Evolutionary conservation across 2,888 invertebrate species (phyloP), one percentile per base, ranked within the genome.

Genomic region (Monopis laevigella): DNA sequence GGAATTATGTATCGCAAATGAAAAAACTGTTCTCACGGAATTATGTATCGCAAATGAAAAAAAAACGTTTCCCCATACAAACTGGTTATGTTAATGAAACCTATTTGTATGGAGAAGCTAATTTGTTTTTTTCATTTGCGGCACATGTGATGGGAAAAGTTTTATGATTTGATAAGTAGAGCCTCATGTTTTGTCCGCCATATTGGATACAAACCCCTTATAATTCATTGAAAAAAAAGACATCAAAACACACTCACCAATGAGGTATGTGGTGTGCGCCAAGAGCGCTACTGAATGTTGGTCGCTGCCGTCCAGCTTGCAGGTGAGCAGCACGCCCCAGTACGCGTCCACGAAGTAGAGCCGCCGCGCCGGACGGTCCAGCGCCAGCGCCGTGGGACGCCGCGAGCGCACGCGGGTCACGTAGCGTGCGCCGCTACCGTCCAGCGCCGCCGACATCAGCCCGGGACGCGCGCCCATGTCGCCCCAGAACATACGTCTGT

Each of bases 291-390:
- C 46, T 36, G 61, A 51, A 47, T 53, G 58, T 28, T 90, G 78
- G 52, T 87, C 88, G 40, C 78, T 75, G 45, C 93, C 93, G 60
- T 89, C 88, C 13, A 89, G 65, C 11, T 82, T 73, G 39, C 87
- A 82, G 29, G 86, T 86, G 66, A 91, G 90, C 43, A 93, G 83
- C 13, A 86, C 84, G 51, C 84, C 84, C 49, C 86, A 84, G 64
- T 92, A 91, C n/a, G 87, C 85, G 73, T 95, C 95, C 8, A 89
- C 86, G 89, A 92, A 92, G 78, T 93, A 94, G 2, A 95, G 65
- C 4, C 93, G 77, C n/a, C 80, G 73, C 0, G 88, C 87, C 1
- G 90, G 85, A 59, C 86, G 84, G 65, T 91, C 90, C 41, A 93
- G 82, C 3, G 92, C 87, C 34, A 94, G 78, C 49, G 92, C 90